These are phyloP conservation scores for Cloeon dipterum DNA, from an alignment of 2,888 invertebrate genomes.

Conservation along the genomic window DNA sequence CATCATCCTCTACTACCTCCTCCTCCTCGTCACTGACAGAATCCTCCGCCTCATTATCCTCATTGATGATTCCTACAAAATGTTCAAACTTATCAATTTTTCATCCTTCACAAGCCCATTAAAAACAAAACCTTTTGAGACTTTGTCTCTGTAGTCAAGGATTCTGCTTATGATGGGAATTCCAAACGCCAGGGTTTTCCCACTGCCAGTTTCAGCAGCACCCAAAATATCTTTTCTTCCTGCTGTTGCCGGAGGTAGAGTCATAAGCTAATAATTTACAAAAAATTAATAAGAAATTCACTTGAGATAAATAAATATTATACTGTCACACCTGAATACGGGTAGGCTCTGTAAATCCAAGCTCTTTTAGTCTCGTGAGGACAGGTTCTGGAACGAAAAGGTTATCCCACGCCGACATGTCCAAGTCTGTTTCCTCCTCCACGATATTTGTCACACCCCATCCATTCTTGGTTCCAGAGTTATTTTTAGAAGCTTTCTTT, in stretches of 20 bases:
- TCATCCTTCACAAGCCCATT: background rate
- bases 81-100: too few relatives aligned
- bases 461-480: slow-evolving; percentile 26
- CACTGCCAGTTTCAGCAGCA: slow-evolving; percentile 98
- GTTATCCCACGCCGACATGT: slow-evolving; percentile 18
- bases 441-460: slow-evolving; percentile 25
- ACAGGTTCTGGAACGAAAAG: slow-evolving; percentile 37
- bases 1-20: slow-evolving; percentile 10
- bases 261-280: slow-evolving; percentile 21
- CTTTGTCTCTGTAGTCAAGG: slow-evolving; percentile 35
- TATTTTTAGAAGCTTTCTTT: slow-evolving; percentile 4
- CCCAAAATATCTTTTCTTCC: slow-evolving; percentile 83
- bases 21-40: slow-evolving; percentile 7
- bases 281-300: slow-evolving; percentile 1
- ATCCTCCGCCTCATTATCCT: slow-evolving; percentile 5
- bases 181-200: slow-evolving; percentile 94
- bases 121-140: slow-evolving; percentile 9
- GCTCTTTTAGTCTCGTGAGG: slow-evolving; percentile 46
- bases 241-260: slow-evolving; percentile 61
- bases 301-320: too few relatives aligned
- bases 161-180: slow-evolving; percentile 81
- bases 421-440: slow-evolving; percentile 7
- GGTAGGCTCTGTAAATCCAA: slow-evolving; percentile 63
- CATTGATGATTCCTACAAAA: slow-evolving; percentile 1
- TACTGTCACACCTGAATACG: slow-evolving; percentile 55